A percentile compares a stretch with the other conserved stretches of the same genome.
Conservation (phyloP, 2,888 invertebrate genomes). For the Stenodera caucasica region DNA sequence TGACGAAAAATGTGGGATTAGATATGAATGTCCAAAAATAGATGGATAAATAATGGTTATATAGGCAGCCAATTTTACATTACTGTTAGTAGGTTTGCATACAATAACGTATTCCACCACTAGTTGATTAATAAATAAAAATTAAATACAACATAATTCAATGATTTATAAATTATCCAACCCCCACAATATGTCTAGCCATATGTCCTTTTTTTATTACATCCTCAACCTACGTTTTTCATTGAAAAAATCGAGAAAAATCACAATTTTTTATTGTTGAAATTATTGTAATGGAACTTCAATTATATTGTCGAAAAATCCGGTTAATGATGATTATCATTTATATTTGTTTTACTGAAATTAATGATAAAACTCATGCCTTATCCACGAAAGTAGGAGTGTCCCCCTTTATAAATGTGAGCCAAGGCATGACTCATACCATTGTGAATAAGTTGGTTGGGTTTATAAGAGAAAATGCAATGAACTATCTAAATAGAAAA, state of each 20-base stretch:
- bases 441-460: conserved; percentile 8
- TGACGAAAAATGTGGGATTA: not conserved
- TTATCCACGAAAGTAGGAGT: conserved; percentile 36
- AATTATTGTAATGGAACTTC: not conserved
- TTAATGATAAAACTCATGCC: conserved; percentile 10
- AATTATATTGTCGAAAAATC: not conserved
- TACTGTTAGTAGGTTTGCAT: not conserved
- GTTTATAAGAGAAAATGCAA: conserved; percentile 37
- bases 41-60: not conserved
- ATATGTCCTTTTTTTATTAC: not conserved
- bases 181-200: conserved; percentile 2
- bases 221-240: not conserved
- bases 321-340: not conserved
- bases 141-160: not conserved
- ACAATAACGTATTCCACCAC: not conserved
- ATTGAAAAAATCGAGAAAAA: not conserved
- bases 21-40: not conserved
- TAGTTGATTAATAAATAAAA: not conserved
- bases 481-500: not conserved
- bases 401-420: conserved; percentile 33
- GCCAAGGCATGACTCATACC: conserved; percentile 32
- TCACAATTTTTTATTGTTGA: not conserved
- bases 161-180: not conserved
- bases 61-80: not conserved
- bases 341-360: conserved; percentile 8